A percentile compares a stretch with the other conserved stretches of the same genome.
Conservation (phyloP, 2,888 invertebrate genomes). For the Andrena dorsata region DNA sequence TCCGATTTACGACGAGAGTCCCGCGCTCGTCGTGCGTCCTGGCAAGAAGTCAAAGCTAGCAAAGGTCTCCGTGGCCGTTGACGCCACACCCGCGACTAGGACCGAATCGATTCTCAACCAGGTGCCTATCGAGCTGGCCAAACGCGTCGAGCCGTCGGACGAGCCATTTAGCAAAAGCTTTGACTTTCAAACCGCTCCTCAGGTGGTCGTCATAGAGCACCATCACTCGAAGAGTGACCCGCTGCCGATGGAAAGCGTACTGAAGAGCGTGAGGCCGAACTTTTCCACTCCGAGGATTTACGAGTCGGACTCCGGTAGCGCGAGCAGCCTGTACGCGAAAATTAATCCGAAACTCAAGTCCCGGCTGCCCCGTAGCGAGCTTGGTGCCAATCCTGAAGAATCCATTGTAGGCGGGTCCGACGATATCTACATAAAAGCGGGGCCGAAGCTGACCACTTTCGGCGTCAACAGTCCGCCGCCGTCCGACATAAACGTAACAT, state of each 20-base stretch:
- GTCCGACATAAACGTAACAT: conserved; percentile 91
- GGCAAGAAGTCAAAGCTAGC: conserved; percentile 86
- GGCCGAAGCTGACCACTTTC: conserved; percentile 79
- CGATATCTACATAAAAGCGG: conserved; percentile 76
- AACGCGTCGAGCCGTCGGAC: conserved; percentile 79
- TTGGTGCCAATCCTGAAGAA: conserved; percentile 44
- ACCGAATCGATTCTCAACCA: conserved; percentile 91
- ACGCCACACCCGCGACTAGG: conserved; percentile 91
- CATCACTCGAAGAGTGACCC: conserved; percentile 83
- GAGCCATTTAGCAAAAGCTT: conserved; percentile 64
- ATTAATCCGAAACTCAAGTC: conserved; percentile 81
- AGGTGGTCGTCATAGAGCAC: conserved; percentile 82
- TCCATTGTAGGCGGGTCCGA: conserved; percentile 46
- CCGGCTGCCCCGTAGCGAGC: conserved; percentile 70
- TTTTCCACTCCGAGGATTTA: conserved; percentile 77
- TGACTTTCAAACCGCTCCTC: conserved; percentile 72
- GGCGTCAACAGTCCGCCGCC: conserved; percentile 49
- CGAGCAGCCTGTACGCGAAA: conserved; percentile 82
- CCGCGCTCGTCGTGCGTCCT: conserved; percentile 78
- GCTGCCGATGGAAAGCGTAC: conserved; percentile 81
- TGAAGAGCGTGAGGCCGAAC: conserved; percentile 82
- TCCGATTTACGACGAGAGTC: conserved; percentile 80
- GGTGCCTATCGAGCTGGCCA: conserved; percentile 91
- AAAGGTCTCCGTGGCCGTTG: conserved; percentile 91
- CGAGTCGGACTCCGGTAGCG: conserved; percentile 82